These are phyloP conservation scores for Oryzias curvinotus DNA, from an alignment of 2,113 vertebrate genomes.

Conservation along the genomic window DNA sequence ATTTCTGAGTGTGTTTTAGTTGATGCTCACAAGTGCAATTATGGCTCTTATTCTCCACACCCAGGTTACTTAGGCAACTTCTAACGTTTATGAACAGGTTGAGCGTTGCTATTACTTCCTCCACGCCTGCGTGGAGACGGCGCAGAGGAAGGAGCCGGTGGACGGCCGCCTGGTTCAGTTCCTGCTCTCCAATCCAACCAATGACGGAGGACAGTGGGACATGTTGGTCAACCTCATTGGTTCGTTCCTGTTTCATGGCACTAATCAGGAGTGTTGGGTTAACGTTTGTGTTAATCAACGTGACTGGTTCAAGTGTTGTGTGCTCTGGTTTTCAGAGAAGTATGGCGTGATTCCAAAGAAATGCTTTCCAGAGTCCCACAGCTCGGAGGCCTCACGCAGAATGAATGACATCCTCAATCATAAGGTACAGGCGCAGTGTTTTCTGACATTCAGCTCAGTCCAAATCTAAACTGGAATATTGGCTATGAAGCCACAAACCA, in stretches of 20 bases:
- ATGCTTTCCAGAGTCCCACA: constrained; percentile 94
- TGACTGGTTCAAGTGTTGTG: not conserved
- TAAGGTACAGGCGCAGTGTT: constrained; percentile 79
- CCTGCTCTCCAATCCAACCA: constrained; percentile 90
- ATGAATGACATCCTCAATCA: constrained; percentile 98
- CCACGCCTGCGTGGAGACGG: constrained; percentile 90
- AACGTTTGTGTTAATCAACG: not conserved
- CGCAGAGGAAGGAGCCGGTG: constrained; percentile 88
- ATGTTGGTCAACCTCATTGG: constrained; percentile 98
- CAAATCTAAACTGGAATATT: not conserved
- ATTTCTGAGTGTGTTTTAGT: no score
- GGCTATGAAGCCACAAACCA: no score
- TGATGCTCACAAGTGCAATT: no score
- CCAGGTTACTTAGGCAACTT: no score
- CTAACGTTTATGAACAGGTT: constrained; percentile 71
- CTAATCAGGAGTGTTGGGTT: not conserved
- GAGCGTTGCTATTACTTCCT: constrained; percentile 95
- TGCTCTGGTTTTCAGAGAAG: constrained; percentile 82
- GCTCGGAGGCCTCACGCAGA: constrained; percentile 91
- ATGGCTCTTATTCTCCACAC: no score
- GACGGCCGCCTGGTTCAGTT: constrained; percentile 92
- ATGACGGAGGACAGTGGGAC: constrained; percentile 98
- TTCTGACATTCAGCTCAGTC: not conserved
- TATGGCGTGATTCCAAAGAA: constrained; percentile 97
- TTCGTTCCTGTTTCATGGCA: constrained; percentile 61